Evolutionary conservation across 37 sponge, comb jelly and placozoan genomes (phyloP).

Genomic region (Ephydatia muelleri): DNA sequence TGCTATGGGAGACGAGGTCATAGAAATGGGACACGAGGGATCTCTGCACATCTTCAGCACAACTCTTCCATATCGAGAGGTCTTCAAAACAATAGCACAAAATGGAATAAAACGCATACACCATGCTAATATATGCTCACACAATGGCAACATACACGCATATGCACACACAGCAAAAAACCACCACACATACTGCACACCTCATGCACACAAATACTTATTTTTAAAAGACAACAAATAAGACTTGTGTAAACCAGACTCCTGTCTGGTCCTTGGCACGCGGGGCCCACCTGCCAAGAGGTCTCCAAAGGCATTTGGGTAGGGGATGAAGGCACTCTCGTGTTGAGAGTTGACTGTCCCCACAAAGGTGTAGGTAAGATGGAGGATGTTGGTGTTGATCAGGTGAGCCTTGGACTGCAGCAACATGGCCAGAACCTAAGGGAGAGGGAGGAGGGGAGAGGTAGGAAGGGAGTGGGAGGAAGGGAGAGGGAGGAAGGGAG

Average conservation of each 20-base stretch:
- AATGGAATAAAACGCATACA: too few species aligned
- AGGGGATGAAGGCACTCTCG: slow-evolving; percentile 69
- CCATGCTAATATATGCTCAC: too few species aligned
- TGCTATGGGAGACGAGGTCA: slow-evolving; percentile 65
- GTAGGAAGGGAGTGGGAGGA: slow-evolving; percentile 3
- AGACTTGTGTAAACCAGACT: too few species aligned
- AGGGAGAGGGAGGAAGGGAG: slow-evolving; percentile 17
- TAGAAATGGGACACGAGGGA: slow-evolving; percentile 76
- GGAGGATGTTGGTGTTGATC: slow-evolving; percentile 89
- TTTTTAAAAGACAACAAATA: too few species aligned
- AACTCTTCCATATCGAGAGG: slow-evolving; percentile 57
- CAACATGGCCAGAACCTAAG: slow-evolving; percentile 85
- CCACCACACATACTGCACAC: too few species aligned
- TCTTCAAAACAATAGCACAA: too few species aligned
- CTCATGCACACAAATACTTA: too few species aligned
- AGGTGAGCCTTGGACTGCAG: slow-evolving; percentile 64
- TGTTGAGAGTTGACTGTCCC: slow-evolving; percentile 86
- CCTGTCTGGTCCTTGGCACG: too few species aligned
- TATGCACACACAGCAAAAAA: neutral
- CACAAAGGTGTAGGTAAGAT: slow-evolving; percentile 85
- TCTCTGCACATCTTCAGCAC: slow-evolving; percentile 77
- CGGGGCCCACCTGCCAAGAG: slow-evolving; percentile 85
- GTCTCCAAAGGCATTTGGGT: slow-evolving; percentile 81
- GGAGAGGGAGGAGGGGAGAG: neutral
- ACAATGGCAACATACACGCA: neutral